Conservation (phyloP, 2,797 vertebrate species). For the Microctenopoma lineatum region DNA sequence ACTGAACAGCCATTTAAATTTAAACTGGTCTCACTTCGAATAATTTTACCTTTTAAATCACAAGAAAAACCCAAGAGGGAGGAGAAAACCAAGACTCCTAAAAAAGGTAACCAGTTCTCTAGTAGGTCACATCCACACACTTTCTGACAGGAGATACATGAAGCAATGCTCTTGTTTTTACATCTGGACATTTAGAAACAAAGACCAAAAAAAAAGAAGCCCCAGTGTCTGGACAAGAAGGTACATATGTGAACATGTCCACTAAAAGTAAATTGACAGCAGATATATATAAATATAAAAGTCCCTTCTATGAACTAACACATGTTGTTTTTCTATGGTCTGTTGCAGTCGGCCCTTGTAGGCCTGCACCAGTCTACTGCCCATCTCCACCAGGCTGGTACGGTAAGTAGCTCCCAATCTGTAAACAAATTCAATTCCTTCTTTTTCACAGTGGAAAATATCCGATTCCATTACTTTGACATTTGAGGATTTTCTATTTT, state of each 20-base stretch:
- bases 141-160: neutral
- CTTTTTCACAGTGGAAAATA: no score
- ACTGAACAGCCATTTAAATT: no score
- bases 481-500: neutral
- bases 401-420: conserved; percentile 56
- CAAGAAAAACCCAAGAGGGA: conserved; percentile 58
- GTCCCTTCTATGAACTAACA: no score
- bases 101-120: conserved; percentile 52
- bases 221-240: conserved; percentile 67
- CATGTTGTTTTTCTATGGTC: neutral
- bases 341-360: conserved; percentile 75
- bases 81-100: conserved; percentile 57
- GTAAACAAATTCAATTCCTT: neutral
- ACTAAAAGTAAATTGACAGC: no score
- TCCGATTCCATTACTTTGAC: neutral
- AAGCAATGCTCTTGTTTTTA: neutral
- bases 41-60: conserved; percentile 26
- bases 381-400: conserved; percentile 84
- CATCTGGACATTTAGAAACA: conserved; percentile 50
- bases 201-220: conserved; percentile 60
- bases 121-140: neutral
- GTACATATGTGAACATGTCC: conserved; percentile 35
- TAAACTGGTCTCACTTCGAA: no score
- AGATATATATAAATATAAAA: no score
- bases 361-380: conserved; percentile 84